Base-by-base conservation (phyloP, 2,888 invertebrate genomes). In the Drosophila atripex region DNA sequence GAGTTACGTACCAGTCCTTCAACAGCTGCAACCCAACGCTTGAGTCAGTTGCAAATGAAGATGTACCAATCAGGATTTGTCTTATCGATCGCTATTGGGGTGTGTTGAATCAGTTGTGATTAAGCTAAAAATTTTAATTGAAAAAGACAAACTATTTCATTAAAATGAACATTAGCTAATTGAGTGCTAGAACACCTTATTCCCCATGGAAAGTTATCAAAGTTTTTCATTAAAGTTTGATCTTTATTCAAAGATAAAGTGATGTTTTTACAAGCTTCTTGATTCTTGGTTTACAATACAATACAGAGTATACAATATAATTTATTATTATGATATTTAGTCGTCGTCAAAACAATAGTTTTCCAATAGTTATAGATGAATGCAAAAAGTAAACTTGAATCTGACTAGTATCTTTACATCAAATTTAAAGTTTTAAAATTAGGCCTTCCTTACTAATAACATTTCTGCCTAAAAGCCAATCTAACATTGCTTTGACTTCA, bases 401-500 rank as follows among this genome's bases (percentile, higher is more conserved):
- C 1, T 28, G 28, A 8, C 28, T 28, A 28, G 9, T 9, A 9
- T 28, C 28, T 28, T 28, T 28, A 28, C 0, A 28, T 28, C 9
- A 9, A 9, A 28, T 28, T 28, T 3, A 0, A 28, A 9, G 9
- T 28, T 28, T 28, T 9, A 9, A 7, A 9, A 9, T 28, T 28
- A 32, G 11, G 12, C 35, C n/a, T n/a, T 35, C 0, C 7, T 2
- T 2, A n/a, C n/a, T 16, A 41, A 18, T 16, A 41, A 41, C 28
- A 1, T 28, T 39, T 9, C 2, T 47, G 28, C 6, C n/a, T n/a
- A n/a, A 35, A 35, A 35, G n/a, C 7, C 35, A n/a, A n/a, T 23
- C 25, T 30, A 6, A 75, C 55, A 75, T 71, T 75, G 63, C 71
- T 73, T 59, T 9, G 0, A 1, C 7, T 12, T 11, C 0, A 35